Evolutionary conservation across 1,140 invertebrate species (phyloP).

Genomic region (Drosophila tani): DNA sequence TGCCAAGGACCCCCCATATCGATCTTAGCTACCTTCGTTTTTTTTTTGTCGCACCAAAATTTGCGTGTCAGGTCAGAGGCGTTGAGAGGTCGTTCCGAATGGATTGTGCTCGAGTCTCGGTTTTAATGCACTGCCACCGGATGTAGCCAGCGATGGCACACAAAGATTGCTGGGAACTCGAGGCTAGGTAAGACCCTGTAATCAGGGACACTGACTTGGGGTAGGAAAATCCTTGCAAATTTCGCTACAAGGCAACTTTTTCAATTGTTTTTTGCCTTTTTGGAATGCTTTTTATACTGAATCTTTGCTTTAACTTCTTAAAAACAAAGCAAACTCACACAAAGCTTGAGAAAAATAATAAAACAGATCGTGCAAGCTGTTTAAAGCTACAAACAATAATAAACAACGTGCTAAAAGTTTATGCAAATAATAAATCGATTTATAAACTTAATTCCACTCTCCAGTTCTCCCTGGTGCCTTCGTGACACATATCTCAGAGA

Average conservation of each 20-base stretch:
- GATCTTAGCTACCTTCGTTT: conserved; percentile 37
- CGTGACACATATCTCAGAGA: conserved; percentile 17
- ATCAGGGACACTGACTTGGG: conserved; percentile 7
- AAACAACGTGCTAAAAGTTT: background rate
- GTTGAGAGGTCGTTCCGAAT: conserved; percentile 47
- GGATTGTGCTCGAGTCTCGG: conserved; percentile 26
- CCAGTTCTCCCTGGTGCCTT: background rate
- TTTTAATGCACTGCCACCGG: conserved; percentile 42
- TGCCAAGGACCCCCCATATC: conserved; percentile 42
- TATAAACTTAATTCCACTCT: background rate
- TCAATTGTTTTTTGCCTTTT: too few relatives aligned
- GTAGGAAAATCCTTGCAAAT: background rate
- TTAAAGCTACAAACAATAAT: background rate
- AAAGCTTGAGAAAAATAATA: too few relatives aligned
- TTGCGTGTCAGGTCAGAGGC: conserved; percentile 62
- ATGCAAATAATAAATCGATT: background rate
- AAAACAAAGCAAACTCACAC: background rate
- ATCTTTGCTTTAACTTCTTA: background rate
- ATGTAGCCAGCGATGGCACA: conserved; percentile 41
- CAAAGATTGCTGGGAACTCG: conserved; percentile 40
- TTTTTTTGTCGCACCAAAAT: conserved; percentile 54
- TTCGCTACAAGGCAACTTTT: background rate
- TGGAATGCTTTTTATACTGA: background rate
- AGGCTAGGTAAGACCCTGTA: conserved; percentile 11
- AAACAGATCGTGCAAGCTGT: background rate